Evolutionary conservation across 2,888 invertebrate species (phyloP).

Genomic region (Eupithecia dodoneata): DNA sequence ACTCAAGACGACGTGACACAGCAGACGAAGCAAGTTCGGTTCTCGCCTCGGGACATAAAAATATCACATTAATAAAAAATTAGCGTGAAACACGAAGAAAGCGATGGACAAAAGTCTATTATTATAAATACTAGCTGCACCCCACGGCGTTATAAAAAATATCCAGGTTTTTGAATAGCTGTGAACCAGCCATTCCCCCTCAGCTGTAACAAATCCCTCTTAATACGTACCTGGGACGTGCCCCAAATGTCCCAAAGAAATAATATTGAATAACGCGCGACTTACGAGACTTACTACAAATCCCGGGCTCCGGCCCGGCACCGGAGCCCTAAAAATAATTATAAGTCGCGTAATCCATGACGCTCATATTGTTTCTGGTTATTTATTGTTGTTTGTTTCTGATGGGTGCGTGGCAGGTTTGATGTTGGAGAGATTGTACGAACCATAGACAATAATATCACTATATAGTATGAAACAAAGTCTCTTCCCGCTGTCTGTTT

Average conservation of each 20-base stretch:
- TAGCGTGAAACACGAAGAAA: not conserved
- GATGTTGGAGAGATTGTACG: not conserved
- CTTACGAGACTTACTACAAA: slow-evolving; percentile 66
- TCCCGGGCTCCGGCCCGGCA: slow-evolving; percentile 74
- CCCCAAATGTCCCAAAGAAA: slow-evolving; percentile 59
- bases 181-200: not conserved
- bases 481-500: too few species aligned
- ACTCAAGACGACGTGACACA: too few species aligned
- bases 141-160: too few species aligned
- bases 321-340: slow-evolving; percentile 63
- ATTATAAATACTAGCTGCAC: too few species aligned
- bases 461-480: too few species aligned
- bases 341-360: slow-evolving; percentile 63
- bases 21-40: too few species aligned
- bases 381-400: slow-evolving; percentile 37
- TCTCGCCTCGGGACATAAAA: too few species aligned
- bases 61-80: not conserved
- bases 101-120: not conserved
- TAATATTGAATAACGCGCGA: slow-evolving; percentile 74
- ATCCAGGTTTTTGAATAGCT: too few species aligned
- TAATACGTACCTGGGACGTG: slow-evolving; percentile 68
- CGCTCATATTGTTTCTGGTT: slow-evolving; percentile 59
- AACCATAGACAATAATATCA: too few species aligned
- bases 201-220: slow-evolving; percentile 44
- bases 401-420: not conserved